Percentiles rank a stretch among this genome's conserved stretches.
Conservation (phyloP, 2,113 vertebrate genomes). For the Ammospiza caudacuta region DNA sequence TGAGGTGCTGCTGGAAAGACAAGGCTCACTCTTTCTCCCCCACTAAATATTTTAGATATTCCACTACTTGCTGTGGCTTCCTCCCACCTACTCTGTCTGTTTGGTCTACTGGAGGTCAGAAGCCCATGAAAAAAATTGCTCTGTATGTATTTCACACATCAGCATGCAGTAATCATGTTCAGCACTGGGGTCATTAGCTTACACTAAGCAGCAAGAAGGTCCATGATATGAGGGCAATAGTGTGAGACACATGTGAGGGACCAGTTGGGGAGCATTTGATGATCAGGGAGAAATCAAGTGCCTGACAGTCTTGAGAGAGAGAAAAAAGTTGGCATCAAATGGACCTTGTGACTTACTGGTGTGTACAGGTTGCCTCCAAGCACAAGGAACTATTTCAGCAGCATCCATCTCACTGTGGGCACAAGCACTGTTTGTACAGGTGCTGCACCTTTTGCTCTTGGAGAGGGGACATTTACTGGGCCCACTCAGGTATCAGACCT, state of each 20-base stretch:
- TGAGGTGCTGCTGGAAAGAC: constrained; percentile 26
- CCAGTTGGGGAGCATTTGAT: background rate
- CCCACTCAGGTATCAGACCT: background rate
- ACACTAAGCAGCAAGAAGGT: background rate
- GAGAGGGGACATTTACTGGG: background rate
- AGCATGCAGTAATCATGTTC: background rate
- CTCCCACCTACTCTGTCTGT: background rate
- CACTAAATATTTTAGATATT: background rate
- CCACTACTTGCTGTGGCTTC: background rate
- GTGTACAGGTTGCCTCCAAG: background rate
- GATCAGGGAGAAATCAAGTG: background rate
- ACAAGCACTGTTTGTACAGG: background rate
- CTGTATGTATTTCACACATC: background rate
- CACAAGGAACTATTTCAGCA: background rate
- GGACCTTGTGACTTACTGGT: background rate
- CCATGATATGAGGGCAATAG: accelerated
- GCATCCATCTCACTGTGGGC: background rate
- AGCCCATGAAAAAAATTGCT: background rate
- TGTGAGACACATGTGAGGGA: background rate
- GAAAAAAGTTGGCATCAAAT: background rate
- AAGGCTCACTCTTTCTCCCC: background rate
- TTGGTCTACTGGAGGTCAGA: background rate
- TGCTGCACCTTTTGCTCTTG: background rate
- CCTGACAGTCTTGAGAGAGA: background rate
- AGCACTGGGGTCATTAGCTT: background rate